These are phyloP conservation scores for Eptesicus fuscus DNA, from an alignment of 2,113 vertebrate species.

Conservation along the genomic window DNA sequence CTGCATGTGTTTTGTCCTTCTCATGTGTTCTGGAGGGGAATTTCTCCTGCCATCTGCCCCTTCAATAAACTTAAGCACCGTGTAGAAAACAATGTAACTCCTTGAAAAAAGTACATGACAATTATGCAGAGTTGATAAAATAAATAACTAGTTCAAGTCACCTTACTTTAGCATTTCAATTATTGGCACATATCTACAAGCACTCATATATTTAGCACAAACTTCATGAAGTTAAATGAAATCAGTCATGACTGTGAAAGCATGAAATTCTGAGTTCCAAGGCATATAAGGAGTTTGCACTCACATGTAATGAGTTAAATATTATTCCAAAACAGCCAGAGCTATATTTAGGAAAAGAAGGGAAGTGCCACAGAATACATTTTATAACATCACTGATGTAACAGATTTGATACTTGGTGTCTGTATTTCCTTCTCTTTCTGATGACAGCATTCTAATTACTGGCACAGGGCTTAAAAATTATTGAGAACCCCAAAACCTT, in stretches of 20 bases:
- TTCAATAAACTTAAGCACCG: not conserved
- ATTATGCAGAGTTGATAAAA: not conserved
- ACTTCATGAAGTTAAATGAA: conserved; percentile 8
- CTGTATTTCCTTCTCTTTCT: not conserved
- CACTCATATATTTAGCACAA: not conserved
- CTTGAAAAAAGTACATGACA: not conserved
- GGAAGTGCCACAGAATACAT: not conserved
- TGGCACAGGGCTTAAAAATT: not conserved
- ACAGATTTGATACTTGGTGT: not conserved
- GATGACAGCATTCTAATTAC: not conserved
- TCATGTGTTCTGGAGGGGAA: not conserved
- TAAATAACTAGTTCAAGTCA: not conserved
- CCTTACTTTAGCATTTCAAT: not conserved
- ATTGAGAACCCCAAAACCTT: not conserved
- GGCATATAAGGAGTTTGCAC: not conserved
- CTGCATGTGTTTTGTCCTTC: not conserved
- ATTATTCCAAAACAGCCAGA: not conserved
- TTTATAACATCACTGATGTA: not conserved
- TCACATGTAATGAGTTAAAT: conserved; percentile 15
- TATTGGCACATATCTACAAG: not conserved
- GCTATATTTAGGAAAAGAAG: not conserved
- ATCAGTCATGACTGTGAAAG: not conserved
- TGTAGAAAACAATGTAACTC: not conserved
- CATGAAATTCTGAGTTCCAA: conserved; percentile 4
- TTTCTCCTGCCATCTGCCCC: not conserved